A percentile compares a stretch with the other conserved stretches of the same genome.
Evolutionary conservation across 2,888 invertebrate species (phyloP).

Genomic region (Drosophila anomalipes): DNA sequence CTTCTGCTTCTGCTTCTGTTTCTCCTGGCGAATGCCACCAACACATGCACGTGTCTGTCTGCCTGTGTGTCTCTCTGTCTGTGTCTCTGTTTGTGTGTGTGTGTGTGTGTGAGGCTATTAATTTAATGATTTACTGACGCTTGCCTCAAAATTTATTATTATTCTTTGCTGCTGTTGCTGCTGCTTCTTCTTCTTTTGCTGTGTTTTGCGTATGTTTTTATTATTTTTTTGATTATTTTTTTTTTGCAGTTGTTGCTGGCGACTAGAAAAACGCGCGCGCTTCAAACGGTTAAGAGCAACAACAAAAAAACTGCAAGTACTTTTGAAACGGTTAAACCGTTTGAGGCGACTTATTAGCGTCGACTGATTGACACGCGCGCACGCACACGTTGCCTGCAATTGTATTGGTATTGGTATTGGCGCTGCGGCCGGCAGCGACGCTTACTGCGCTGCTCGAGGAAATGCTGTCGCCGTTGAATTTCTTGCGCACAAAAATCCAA

Average conservation of each 20-base stretch:
- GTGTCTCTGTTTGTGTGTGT: slow-evolving; percentile 12
- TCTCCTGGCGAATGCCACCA: slow-evolving; percentile 45
- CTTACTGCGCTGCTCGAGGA: slow-evolving; percentile 42
- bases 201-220: slow-evolving; percentile 20
- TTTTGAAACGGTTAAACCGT: slow-evolving; percentile 45
- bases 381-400: slow-evolving; percentile 59
- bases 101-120: slow-evolving; percentile 66
- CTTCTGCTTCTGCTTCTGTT: slow-evolving; percentile 9
- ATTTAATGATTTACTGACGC: slow-evolving; percentile 80
- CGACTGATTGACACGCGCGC: slow-evolving; percentile 63
- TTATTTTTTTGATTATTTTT: slow-evolving; percentile 5
- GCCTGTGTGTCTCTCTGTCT: neutral
- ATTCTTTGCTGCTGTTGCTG: slow-evolving; percentile 30
- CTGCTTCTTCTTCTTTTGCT: slow-evolving; percentile 6
- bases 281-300: slow-evolving; percentile 12
- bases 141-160: slow-evolving; percentile 74
- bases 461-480: slow-evolving; percentile 54
- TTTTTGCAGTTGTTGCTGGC: slow-evolving; percentile 9
- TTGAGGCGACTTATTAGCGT: slow-evolving; percentile 50
- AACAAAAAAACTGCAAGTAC: slow-evolving; percentile 21
- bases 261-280: slow-evolving; percentile 55
- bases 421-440: slow-evolving; percentile 54
- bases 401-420: slow-evolving; percentile 29
- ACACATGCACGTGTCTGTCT: slow-evolving; percentile 40
- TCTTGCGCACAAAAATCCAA: slow-evolving; percentile 66